Evolutionary conservation across 2,797 vertebrate species (phyloP), one percentile per base, ranked within the genome.

Genomic region (Ctenopoma multispine): DNA sequence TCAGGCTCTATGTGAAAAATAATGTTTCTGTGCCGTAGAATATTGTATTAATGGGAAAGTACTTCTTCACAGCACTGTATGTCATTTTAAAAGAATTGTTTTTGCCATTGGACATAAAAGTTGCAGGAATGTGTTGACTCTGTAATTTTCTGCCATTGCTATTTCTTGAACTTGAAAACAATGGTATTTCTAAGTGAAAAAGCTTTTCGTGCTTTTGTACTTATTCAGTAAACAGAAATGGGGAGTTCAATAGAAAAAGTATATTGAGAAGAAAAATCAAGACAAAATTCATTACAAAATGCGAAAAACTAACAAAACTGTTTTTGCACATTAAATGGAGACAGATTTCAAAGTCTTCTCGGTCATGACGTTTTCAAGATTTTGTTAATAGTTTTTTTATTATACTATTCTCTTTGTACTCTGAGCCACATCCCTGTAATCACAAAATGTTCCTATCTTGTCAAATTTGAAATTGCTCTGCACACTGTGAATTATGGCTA

Each of bases 401-500:
- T 20, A 23, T 44, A 24, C 58, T 47, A 10, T 72, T 64, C 51
- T 71, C 66, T 72, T 62, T 44, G 47, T 70, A 41, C 43, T 72
- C 54, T 76, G 40, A 29, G 46, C 63, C 58, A 31, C 21, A 66
- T 75, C 61, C 56, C 44, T 75, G 36, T 81, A 81, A 90, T 88
- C 84, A 84, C 56, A 23, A 60, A 17, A 75, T 40, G 57, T 63
- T 57, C 46, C 59, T 65, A 21, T 62, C 36, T 60, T 63, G 82
- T 80, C 46, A 56, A 79, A 66, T 67, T 70, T 23, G 0, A 65
- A 74, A 75, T 80, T 77, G 43, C 64, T 81, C 3, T 38, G 21
- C 40, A 10, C 24, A 38, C 29, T 72, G 49, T 71, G 40, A 83
- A 69, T 81, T 71, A 76, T 65, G 29, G 49, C 27, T 60, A 31